Conservation (phyloP, 2,888 invertebrate species). For the Trypoxylon attenuatum region DNA sequence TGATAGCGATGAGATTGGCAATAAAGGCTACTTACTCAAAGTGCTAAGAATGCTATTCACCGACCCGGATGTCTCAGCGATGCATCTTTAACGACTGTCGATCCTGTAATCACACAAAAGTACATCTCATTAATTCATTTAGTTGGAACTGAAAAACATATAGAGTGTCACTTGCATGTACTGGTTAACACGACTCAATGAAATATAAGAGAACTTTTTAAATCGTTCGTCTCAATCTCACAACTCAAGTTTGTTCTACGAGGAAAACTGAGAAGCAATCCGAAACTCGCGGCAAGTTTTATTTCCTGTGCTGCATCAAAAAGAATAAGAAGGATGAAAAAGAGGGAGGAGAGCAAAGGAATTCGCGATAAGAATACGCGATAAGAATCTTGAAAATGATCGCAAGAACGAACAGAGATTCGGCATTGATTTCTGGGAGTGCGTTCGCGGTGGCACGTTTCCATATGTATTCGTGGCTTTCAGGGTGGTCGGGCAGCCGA, state of each 20-base stretch:
- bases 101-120: slow-evolving; percentile 10
- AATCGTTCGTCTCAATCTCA: too few species aligned
- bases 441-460: slow-evolving; percentile 46
- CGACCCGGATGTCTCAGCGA: slow-evolving; percentile 9
- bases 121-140: too few species aligned
- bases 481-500: slow-evolving; percentile 61
- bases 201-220: too few species aligned
- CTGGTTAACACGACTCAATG: too few species aligned
- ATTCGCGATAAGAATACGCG: slow-evolving; percentile 7
- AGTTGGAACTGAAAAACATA: too few species aligned
- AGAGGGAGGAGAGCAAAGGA: slow-evolving; percentile 5
- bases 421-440: slow-evolving; percentile 33
- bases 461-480: slow-evolving; percentile 66
- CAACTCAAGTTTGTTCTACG: too few species aligned
- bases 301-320: too few species aligned
- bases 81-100: slow-evolving; percentile 8
- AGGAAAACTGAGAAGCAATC: too few species aligned
- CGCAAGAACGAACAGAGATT: slow-evolving; percentile 17
- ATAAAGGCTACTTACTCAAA: slow-evolving; percentile 5
- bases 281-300: slow-evolving; percentile 13
- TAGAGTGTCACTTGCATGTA: too few species aligned
- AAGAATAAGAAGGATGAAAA: background rate
- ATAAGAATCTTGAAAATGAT: slow-evolving; percentile 16
- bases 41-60: background rate
- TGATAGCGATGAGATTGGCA: background rate